A percentile compares a stretch with the other conserved stretches of the same genome.
These are phyloP conservation scores for Andrena camellia DNA, from an alignment of 2,888 invertebrate genomes.

Conservation along the genomic window DNA sequence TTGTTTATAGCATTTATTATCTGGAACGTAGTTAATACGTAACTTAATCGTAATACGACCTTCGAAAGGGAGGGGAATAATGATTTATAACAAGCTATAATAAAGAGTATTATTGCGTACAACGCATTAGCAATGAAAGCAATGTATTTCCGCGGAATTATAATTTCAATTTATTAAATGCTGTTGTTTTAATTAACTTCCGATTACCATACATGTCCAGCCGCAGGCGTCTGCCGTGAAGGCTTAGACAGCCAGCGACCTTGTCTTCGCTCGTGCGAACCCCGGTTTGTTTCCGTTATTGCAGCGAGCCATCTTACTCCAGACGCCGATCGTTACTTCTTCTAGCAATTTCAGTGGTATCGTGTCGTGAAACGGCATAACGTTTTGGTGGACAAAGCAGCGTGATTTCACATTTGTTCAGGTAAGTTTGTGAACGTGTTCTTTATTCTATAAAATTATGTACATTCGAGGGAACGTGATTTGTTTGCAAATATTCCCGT, in stretches of 20 bases:
- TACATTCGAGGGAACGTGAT: slow-evolving; percentile 37
- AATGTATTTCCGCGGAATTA: background rate
- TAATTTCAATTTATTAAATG: slow-evolving; percentile 10
- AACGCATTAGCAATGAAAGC: background rate
- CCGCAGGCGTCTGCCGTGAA: slow-evolving; percentile 66
- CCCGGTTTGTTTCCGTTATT: slow-evolving; percentile 81
- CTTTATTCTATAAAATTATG: slow-evolving; percentile 29
- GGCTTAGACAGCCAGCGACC: slow-evolving; percentile 56
- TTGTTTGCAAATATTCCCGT: slow-evolving; percentile 42
- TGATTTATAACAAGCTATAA: background rate
- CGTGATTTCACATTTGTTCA: slow-evolving; percentile 57
- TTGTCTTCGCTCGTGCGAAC: slow-evolving; percentile 65
- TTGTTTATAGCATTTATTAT: slow-evolving; percentile 2
- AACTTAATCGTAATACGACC: slow-evolving; percentile 5
- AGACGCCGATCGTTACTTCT: slow-evolving; percentile 77
- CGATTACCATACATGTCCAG: background rate
- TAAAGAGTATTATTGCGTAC: slow-evolving; percentile 10
- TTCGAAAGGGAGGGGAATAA: background rate
- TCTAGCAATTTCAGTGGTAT: slow-evolving; percentile 65
- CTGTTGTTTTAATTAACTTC: background rate
- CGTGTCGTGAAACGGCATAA: slow-evolving; percentile 53
- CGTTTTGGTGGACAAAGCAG: slow-evolving; percentile 37
- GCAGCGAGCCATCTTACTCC: slow-evolving; percentile 72
- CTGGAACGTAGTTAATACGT: slow-evolving; percentile 23
- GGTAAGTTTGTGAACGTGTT: slow-evolving; percentile 61